phyloP scores from a whole-genome alignment of 2,888 invertebrate genomes.

The Drosophila niveifrons region DNA sequence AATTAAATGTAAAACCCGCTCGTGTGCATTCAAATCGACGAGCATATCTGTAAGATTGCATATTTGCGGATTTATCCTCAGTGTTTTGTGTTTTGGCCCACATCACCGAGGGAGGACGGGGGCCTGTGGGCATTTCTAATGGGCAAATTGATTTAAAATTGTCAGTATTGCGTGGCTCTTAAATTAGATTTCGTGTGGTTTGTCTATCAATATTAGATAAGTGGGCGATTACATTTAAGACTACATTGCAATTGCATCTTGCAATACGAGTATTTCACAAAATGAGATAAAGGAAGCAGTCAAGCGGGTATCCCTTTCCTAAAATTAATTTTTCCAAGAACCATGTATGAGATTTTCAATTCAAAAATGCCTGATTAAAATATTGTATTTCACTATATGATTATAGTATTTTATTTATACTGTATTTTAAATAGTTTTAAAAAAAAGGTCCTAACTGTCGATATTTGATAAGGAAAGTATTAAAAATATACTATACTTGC shows the following conservation, averaged over 20 bases:
- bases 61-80: constrained; percentile 42
- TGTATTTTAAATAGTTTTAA: too few species aligned
- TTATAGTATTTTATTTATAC: too few species aligned
- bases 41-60: constrained; percentile 60
- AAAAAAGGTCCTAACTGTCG: too few species aligned
- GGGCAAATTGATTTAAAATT: constrained; percentile 75
- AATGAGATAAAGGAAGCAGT: too few species aligned
- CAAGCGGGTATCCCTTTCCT: too few species aligned
- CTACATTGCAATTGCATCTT: constrained; percentile 12
- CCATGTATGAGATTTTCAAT: too few species aligned
- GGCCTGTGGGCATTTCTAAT: constrained; percentile 62
- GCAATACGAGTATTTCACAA: neutral
- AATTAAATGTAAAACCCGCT: constrained; percentile 70
- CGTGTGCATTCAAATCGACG: constrained; percentile 53
- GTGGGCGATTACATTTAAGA: constrained; percentile 24
- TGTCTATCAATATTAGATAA: constrained; percentile 52
- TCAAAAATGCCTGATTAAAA: too few species aligned
- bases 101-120: constrained; percentile 20
- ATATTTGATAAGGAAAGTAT: too few species aligned
- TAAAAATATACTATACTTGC: too few species aligned
- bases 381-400: too few species aligned
- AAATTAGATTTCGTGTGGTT: constrained; percentile 67
- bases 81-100: constrained; percentile 47
- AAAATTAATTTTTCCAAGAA: too few species aligned
- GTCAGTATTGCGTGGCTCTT: constrained; percentile 64